Base-by-base conservation (phyloP, 2,113 vertebrate species). In the Natator depressus region DNA sequence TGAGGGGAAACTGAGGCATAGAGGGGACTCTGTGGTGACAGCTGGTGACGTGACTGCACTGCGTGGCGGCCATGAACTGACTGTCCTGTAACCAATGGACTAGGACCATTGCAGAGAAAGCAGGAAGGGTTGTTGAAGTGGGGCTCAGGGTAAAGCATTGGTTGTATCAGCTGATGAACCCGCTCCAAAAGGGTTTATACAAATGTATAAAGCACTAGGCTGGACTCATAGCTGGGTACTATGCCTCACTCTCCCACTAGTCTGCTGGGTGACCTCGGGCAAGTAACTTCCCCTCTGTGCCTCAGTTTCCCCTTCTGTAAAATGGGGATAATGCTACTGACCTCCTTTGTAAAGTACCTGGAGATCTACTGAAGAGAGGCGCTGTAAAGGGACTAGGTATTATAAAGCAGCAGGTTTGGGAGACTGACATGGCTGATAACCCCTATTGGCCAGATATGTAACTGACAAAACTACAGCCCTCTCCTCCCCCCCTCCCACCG, bases 401-500 rank as follows among this genome's bases (percentile, higher is more conserved):
- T 38, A 19, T 22, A 72, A 72, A 72, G n/a, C n/a, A 72, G 16
- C 65, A 17, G 65, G 65, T 20, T 14, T 35, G 65, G 16, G 8
- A 17, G 8, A 38, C 65, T 72, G 31, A 69, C 31, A 69, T 69
- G 35, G 35, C 65, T 69, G 31, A 69, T 69, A 38, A 13, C 7
- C 14, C 14, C 35, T 69, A 19, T n/a, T 29, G 57, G 57, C 29
- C 57, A 72, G 4, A 8, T 10, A 10, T 20, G 4, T 72, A 35
- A 72, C 6, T 38, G 31, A 20, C 65, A 72, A 38, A 72, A 38
- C 65, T 72, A n/a, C 65, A n/a, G 65, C 65, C 51, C 51, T 53
- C 51, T 19, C 6, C 57, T 8, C 57, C 27, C 27, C 10, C 0
- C 9, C 11, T 10, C 27, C 10, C 57, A 12, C 20, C 2, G 4